Evolutionary conservation across 2,888 invertebrate species (phyloP).

Genomic region (Pammene aurita): DNA sequence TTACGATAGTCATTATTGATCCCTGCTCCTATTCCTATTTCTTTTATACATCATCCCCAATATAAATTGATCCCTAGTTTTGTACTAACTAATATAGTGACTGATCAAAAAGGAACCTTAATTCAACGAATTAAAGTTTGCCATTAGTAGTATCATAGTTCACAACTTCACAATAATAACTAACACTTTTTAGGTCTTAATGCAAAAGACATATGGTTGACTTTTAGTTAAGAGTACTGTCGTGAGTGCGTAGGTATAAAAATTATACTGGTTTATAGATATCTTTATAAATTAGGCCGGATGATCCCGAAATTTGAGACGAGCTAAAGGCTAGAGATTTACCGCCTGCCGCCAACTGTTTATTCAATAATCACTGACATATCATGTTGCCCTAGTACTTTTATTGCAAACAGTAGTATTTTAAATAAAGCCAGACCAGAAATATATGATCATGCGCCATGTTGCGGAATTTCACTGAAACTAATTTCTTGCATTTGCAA

Average conservation of each 20-base stretch:
- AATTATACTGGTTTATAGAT: background rate
- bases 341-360: constrained; percentile 46
- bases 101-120: background rate
- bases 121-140: too few species aligned
- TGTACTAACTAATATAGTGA: background rate
- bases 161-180: too few species aligned
- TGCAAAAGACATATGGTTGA: too few species aligned
- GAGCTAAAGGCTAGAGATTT: constrained; percentile 42
- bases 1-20: constrained; percentile 1
- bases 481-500: too few species aligned
- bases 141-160: too few species aligned
- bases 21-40: background rate
- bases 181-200: too few species aligned
- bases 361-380: constrained; percentile 54
- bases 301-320: constrained; percentile 23
- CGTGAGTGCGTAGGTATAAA: background rate
- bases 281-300: background rate
- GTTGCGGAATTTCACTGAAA: too few species aligned
- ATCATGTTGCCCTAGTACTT: constrained; percentile 48
- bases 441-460: too few species aligned
- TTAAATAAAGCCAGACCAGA: too few species aligned
- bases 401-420: constrained; percentile 43
- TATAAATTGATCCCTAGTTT: background rate
- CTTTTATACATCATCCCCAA: background rate
- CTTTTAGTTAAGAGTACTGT: too few species aligned